Evolutionary conservation across 2,888 invertebrate genomes (phyloP).

Genomic region (Limenitis camilla): DNA sequence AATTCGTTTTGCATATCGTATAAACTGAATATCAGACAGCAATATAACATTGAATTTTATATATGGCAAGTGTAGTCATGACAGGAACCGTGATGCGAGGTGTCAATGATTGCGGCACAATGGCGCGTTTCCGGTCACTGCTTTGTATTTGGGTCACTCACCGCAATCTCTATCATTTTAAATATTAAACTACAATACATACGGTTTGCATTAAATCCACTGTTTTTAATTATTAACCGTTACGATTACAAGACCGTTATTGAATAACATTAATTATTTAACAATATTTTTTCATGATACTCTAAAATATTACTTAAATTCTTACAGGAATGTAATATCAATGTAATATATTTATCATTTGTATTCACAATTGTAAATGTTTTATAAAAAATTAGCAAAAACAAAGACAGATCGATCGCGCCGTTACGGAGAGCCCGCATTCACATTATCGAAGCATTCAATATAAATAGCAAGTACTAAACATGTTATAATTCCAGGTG

Average conservation of each 20-base stretch:
- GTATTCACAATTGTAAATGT: background rate
- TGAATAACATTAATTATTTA: slow-evolving; percentile 9
- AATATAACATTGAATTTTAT: slow-evolving; percentile 11
- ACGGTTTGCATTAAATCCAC: slow-evolving; percentile 41
- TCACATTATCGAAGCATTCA: slow-evolving; percentile 27
- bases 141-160: slow-evolving; percentile 74
- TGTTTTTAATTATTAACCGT: slow-evolving; percentile 15
- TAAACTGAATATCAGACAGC: slow-evolving; percentile 4
- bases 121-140: slow-evolving; percentile 64
- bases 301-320: background rate
- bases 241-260: slow-evolving; percentile 14
- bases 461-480: slow-evolving; percentile 26
- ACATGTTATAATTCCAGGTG: slow-evolving; percentile 52
- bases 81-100: slow-evolving; percentile 65
- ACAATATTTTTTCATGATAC: background rate
- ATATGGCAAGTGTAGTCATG: slow-evolving; percentile 26
- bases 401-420: slow-evolving; percentile 25
- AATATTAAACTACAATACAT: slow-evolving; percentile 55
- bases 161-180: slow-evolving; percentile 67
- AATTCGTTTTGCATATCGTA: no score
- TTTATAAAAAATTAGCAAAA: slow-evolving; percentile 7
- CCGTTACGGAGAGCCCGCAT: slow-evolving; percentile 36
- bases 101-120: slow-evolving; percentile 73
- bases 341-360: background rate
- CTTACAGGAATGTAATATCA: background rate